phyloP scores from a whole-genome alignment of 2,113 vertebrate species.

The Pluvianellus socialis region DNA sequence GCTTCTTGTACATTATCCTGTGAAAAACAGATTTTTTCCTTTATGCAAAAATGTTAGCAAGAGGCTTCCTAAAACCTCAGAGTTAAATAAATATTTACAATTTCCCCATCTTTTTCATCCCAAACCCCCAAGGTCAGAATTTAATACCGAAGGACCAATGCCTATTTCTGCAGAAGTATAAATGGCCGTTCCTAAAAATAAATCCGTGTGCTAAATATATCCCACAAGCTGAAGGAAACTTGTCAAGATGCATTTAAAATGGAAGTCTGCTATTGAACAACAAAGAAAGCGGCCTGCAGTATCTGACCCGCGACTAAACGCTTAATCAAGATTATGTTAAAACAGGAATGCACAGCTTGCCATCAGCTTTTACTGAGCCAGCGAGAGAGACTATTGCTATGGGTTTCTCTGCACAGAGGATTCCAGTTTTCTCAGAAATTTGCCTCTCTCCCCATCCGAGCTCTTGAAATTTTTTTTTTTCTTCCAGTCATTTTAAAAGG shows the following conservation, averaged over 20 bases:
- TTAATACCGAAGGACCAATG: background rate
- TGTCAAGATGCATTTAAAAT: slow-evolving; percentile 16
- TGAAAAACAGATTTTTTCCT: background rate
- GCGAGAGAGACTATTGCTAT: background rate
- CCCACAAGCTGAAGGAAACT: background rate
- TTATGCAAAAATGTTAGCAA: background rate
- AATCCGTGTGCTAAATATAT: background rate
- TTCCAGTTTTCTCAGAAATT: background rate
- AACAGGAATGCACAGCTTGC: background rate
- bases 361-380: background rate
- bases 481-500: background rate
- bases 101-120: background rate
- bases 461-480: background rate
- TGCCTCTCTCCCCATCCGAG: background rate
- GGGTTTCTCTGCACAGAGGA: background rate
- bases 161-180: background rate
- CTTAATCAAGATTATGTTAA: background rate
- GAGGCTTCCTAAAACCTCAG: background rate
- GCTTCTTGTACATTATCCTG: background rate
- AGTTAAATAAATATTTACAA: background rate
- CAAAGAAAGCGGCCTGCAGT: background rate
- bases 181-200: background rate
- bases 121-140: background rate
- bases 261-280: background rate
- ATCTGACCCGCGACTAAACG: background rate